Conservation (phyloP, 2,888 invertebrate species). For the Drosophila monieri region DNA sequence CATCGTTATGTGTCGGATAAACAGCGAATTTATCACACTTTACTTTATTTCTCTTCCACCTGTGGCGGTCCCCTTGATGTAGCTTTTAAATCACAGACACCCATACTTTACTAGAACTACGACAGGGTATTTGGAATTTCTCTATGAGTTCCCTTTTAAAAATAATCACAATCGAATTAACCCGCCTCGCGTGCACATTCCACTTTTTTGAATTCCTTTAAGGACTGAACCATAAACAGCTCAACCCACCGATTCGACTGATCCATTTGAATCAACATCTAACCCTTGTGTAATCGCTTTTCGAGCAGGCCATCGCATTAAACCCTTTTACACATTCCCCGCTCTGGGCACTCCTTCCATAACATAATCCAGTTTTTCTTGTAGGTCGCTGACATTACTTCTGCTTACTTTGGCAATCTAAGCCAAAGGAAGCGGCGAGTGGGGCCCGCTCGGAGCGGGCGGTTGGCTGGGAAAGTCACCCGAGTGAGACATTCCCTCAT, state of each 20-base stretch:
- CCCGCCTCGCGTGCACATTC: neutral
- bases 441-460: neutral
- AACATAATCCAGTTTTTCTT: constrained; percentile 27
- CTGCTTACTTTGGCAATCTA: constrained; percentile 72
- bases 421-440: constrained; percentile 22
- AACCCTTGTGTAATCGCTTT: constrained; percentile 19
- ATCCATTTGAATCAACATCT: constrained; percentile 12
- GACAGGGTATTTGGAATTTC: neutral
- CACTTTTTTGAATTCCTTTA: neutral
- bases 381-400: constrained; percentile 72
- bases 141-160: neutral
- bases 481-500: constrained; percentile 40
- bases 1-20: constrained; percentile 41
- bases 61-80: constrained; percentile 6
- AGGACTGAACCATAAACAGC: neutral
- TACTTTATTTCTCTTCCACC: no score
- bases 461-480: constrained; percentile 24
- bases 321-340: constrained; percentile 17
- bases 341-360: constrained; percentile 1
- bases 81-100: neutral
- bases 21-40: constrained; percentile 25
- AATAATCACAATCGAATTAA: neutral
- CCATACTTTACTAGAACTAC: neutral
- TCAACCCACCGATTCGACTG: constrained; percentile 6
- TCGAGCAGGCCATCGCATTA: constrained; percentile 22